Conservation (phyloP, 2,888 invertebrate genomes). For the Hirtodrosophila duncani region DNA sequence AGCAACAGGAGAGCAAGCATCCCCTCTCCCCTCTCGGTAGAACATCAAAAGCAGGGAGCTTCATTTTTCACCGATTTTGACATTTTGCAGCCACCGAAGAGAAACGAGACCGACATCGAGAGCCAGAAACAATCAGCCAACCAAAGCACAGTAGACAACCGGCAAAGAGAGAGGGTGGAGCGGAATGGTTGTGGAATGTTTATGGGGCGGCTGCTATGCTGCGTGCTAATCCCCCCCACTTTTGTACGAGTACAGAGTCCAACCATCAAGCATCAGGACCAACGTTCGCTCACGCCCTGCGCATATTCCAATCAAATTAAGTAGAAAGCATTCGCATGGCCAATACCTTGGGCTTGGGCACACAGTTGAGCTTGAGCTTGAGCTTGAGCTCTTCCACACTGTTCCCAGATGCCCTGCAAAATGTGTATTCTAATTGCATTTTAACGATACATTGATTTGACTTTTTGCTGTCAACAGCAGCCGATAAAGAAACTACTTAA, state of each 20-base stretch:
- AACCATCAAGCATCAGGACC: constrained; percentile 25
- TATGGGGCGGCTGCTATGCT: constrained; percentile 13
- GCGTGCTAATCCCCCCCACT: constrained; percentile 59
- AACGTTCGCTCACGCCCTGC: constrained; percentile 22
- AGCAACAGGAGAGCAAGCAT: neutral
- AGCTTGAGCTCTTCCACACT: too few relatives aligned
- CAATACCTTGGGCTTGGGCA: too few relatives aligned
- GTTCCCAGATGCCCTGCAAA: too few relatives aligned
- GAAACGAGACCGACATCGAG: constrained; percentile 17
- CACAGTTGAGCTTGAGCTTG: too few relatives aligned
- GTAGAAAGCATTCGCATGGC: constrained; percentile 55
- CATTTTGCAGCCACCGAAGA: constrained; percentile 60
- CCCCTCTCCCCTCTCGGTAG: constrained; percentile 20
- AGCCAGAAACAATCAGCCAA: constrained; percentile 67
- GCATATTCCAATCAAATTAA: constrained; percentile 71
- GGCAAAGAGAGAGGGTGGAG: constrained; percentile 4
- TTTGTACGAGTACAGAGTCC: constrained; percentile 17
- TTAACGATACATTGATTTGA: too few relatives aligned
- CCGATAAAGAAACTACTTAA: too few relatives aligned
- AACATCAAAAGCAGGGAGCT: constrained; percentile 65
- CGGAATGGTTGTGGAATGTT: constrained; percentile 1
- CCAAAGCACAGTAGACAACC: constrained; percentile 65
- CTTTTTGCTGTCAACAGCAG: too few relatives aligned
- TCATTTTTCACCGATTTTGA: constrained; percentile 73
- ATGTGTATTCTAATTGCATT: too few relatives aligned